Conservation (phyloP, 2,797 vertebrate species). For the Acanthornis magna region DNA sequence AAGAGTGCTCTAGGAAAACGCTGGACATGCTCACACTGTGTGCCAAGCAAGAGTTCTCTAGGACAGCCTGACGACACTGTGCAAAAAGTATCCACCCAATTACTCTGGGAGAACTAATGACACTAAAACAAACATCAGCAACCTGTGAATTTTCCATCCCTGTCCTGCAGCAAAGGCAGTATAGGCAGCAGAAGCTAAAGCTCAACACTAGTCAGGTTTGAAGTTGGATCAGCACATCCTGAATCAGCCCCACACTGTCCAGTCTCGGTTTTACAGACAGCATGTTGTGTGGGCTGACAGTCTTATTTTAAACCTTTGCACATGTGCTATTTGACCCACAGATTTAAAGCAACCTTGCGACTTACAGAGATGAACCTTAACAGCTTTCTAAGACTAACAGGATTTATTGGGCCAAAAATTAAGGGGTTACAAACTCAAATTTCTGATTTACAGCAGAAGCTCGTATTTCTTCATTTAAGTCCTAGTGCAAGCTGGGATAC, state of each 20-base stretch:
- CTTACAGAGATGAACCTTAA: background rate
- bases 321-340: background rate
- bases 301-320: conserved; percentile 35
- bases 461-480: background rate
- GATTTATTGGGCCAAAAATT: conserved; percentile 10
- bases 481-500: background rate
- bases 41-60: background rate
- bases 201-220: background rate
- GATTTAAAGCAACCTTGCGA: background rate
- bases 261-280: background rate
- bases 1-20: background rate
- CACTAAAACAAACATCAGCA: background rate
- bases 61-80: rapidly evolving
- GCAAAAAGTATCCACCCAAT: background rate
- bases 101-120: background rate
- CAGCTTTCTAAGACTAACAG: background rate
- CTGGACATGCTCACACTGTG: rapidly evolving
- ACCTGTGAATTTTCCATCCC: background rate
- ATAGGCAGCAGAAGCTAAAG: background rate
- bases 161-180: background rate
- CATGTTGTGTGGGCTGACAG: background rate
- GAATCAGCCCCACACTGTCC: background rate
- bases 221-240: background rate
- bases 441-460: background rate
- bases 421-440: background rate